Evolutionary conservation across 2,888 invertebrate genomes (phyloP).

Genomic region (Drosophila monieri): DNA sequence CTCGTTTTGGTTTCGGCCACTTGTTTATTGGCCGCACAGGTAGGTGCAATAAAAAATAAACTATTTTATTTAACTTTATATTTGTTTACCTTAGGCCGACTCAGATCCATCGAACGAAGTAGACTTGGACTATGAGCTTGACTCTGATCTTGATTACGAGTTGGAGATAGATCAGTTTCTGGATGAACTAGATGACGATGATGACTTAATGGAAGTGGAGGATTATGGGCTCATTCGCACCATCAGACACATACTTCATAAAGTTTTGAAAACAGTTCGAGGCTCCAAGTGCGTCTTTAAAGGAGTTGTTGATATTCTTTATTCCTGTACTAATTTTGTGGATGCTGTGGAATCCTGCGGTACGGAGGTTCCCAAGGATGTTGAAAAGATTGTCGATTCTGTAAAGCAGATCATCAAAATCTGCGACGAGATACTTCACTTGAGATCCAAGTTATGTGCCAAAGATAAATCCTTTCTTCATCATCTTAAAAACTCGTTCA

Average conservation of each 20-base stretch:
- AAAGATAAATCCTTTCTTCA: constrained; percentile 1
- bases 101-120: not conserved
- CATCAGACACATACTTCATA: not conserved
- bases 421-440: constrained; percentile 44
- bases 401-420: constrained; percentile 52
- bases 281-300: constrained; percentile 53
- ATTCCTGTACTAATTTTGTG: constrained; percentile 49
- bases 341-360: constrained; percentile 56
- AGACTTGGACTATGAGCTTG: not conserved
- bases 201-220: not conserved
- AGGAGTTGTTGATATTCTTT: constrained; percentile 45
- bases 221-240: not conserved
- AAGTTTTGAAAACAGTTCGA: not conserved
- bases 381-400: constrained; percentile 46
- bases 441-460: not conserved
- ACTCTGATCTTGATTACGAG: constrained; percentile 13
- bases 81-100: constrained; percentile 6
- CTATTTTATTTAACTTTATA: not conserved
- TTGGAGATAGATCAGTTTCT: not conserved
- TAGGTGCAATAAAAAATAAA: constrained; percentile 16
- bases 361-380: constrained; percentile 59
- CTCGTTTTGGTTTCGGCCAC: constrained; percentile 51
- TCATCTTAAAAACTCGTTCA: constrained; percentile 8
- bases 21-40: constrained; percentile 51
- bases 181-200: not conserved